Base-by-base conservation (phyloP, 92 coral and sea anemone genomes). In the Phenganax marumi region DNA sequence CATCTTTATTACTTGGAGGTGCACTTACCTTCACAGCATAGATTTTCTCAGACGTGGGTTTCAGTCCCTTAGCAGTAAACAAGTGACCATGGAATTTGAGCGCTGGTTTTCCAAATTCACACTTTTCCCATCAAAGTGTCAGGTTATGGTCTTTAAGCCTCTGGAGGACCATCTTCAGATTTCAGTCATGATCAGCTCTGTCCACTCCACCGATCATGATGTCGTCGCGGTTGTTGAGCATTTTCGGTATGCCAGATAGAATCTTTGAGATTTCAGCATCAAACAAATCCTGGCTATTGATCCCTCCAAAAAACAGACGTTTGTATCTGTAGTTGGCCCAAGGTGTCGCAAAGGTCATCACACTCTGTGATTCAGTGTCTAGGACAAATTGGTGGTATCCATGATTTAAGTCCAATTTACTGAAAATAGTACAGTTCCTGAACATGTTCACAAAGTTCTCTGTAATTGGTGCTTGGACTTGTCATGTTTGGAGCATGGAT, bases 221-320 rank as follows among this genome's bases (percentile, higher is more conserved):
- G 84, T 85, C 86, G 33, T 80, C 91, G 21, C 88, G 33, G 86
- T 85, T 73, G 89, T 88, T 88, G 10, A 88, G 86, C 16, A 85
- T 86, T 23, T 65, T 47, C 9, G 88, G 88, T 3, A 72, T 84
- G 6, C 85, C 88, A 23, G 91, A 89, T 0, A 82, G 47, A n/a
- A 89, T 72, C 68, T 46, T 69, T 50, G 69, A 21, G 52, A 89
- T 89, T 54, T 86, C 85, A 26, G 87, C 77, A 50, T 86, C 91
- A n/a, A 89, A 89, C 39, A 86, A 84, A 14, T 89, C 91, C 56
- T 89, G 91, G 79, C 91, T 85, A 80, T 85, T 88, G 8, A 88
- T 12, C 21, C 91, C 71, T 12, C 89, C 89, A 64, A 88, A 85
- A 12, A 88, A 88, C 10, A 88, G 50, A 0, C 84, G 74, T 74